A percentile compares a stretch with the other conserved stretches of the same genome.
Conservation (phyloP, 1,140 invertebrate species). For the Portunus trituberculatus region DNA sequence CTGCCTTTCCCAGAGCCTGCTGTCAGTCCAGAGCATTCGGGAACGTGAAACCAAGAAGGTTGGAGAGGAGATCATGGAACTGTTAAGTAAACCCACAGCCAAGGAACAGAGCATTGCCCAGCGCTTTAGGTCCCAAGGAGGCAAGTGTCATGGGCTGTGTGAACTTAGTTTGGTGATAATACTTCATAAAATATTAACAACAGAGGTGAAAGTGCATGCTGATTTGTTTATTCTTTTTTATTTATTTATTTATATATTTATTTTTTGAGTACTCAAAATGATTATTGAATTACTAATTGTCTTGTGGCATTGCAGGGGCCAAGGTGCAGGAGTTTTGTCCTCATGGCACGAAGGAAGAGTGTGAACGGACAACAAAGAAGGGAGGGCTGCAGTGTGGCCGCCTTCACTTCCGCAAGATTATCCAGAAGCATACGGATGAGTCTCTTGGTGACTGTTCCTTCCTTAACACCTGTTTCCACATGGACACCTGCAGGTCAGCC, state of each 20-base stretch:
- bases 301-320: conserved; percentile 82
- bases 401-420: conserved; percentile 98
- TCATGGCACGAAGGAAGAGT: conserved; percentile 95
- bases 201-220: no score
- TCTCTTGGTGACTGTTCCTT: conserved; percentile 98
- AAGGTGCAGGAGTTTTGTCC: conserved; percentile 97
- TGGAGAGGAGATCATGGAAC: conserved; percentile 96
- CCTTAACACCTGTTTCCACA: conserved; percentile 98
- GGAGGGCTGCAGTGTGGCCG: conserved; percentile 88
- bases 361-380: conserved; percentile 85
- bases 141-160: conserved; percentile 1
- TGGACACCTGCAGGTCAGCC: conserved; percentile 96
- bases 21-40: conserved; percentile 95
- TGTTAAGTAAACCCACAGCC: conserved; percentile 96
- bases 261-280: no score
- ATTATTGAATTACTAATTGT: background rate
- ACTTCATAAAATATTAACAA: no score
- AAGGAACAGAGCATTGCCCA: conserved; percentile 97
- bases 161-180: background rate
- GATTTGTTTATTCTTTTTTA: background rate
- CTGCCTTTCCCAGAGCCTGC: conserved; percentile 85
- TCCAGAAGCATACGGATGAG: conserved; percentile 97
- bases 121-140: conserved; percentile 96
- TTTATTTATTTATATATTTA: no score
- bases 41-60: conserved; percentile 97